A percentile compares a stretch with the other conserved stretches of the same genome.
phyloP scores from a whole-genome alignment of 2,113 vertebrate genomes.

The Colaptes auratus region DNA sequence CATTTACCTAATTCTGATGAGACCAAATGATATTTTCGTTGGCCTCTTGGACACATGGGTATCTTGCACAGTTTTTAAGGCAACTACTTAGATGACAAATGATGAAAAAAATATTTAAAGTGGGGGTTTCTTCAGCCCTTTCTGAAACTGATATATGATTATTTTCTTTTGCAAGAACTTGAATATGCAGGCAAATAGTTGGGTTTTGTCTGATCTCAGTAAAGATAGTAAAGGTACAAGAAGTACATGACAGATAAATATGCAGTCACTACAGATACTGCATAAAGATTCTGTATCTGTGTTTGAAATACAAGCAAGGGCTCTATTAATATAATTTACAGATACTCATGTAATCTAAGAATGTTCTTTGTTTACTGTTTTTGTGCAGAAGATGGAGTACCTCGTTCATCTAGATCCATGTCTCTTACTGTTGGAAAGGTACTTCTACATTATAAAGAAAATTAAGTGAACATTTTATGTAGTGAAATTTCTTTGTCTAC shows the following conservation, averaged over 20 bases:
- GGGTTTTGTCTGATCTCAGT: not conserved
- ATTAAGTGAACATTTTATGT: not conserved
- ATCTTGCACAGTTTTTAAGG: not conserved
- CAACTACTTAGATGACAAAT: not conserved
- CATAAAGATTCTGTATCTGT: not conserved
- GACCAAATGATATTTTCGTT: not conserved
- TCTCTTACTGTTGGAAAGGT: conserved; percentile 96
- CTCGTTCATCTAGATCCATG: conserved; percentile 91
- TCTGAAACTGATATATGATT: not conserved
- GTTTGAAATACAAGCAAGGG: not conserved
- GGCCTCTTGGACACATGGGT: not conserved
- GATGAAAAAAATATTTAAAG: not conserved
- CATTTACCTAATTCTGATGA: not conserved
- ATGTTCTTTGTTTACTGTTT: conserved; percentile 37
- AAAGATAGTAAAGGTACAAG: not conserved
- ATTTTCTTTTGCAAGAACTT: not conserved
- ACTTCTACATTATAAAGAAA: not conserved
- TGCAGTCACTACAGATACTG: not conserved
- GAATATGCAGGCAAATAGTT: not conserved
- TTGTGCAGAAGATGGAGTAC: conserved; percentile 90
- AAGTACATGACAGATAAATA: not conserved
- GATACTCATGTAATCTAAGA: not conserved
- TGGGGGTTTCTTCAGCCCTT: not conserved
- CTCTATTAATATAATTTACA: not conserved
- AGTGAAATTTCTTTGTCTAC: not conserved